Percentiles rank a stretch among this genome's conserved stretches.
These are phyloP conservation scores for Dendrocincla fuliginosa DNA, from an alignment of 2,797 vertebrate genomes.

Conservation along the genomic window DNA sequence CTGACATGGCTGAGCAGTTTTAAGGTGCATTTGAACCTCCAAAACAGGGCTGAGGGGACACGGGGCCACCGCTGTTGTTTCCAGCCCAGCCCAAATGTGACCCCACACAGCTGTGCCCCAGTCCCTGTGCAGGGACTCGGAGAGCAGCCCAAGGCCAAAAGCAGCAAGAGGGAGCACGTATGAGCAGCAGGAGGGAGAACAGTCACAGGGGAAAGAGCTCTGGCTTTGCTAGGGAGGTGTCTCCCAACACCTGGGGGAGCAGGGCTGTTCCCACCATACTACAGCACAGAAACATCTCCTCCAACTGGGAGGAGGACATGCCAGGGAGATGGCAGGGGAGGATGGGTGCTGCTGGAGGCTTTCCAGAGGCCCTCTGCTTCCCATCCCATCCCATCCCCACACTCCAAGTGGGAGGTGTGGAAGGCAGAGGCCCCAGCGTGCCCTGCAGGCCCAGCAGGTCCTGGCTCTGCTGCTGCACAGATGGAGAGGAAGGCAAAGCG, in stretches of 20 bases:
- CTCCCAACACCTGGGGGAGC: not conserved
- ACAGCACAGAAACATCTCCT: not conserved
- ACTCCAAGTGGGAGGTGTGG: not conserved
- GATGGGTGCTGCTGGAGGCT: not conserved
- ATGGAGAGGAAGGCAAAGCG: not conserved
- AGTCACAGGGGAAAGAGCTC: not conserved
- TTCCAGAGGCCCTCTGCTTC: not conserved
- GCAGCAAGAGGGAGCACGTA: not conserved
- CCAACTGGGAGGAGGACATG: not conserved
- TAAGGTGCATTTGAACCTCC: not conserved
- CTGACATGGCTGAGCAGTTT: not conserved
- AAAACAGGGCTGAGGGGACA: not conserved
- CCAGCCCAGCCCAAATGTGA: not conserved
- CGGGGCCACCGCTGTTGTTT: not conserved
- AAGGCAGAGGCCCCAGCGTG: not conserved
- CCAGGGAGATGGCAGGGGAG: not conserved
- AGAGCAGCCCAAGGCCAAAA: not conserved
- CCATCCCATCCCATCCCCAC: not conserved
- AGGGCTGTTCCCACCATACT: fast-evolving
- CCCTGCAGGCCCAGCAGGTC: not conserved
- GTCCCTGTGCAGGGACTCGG: not conserved
- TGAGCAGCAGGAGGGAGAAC: not conserved
- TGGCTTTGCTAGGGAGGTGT: not conserved
- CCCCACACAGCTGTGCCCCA: not conserved
- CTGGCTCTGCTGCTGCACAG: not conserved